phyloP scores from a whole-genome alignment of 2,888 invertebrate species.

The Sminthurinus aureus region DNA sequence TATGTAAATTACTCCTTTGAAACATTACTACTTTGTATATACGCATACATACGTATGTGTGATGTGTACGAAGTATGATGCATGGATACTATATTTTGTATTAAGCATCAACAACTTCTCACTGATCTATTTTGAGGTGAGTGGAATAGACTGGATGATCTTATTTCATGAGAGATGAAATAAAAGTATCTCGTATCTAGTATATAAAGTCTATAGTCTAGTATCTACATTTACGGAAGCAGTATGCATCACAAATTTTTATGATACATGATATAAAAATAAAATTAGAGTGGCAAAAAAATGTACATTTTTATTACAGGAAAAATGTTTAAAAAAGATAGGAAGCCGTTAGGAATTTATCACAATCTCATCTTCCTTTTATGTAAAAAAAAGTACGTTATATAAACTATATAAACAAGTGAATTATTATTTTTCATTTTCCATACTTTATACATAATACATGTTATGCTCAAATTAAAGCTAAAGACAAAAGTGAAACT shows the following conservation, averaged over 20 bases:
- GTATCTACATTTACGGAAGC: constrained; percentile 13
- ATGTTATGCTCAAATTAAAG: background rate
- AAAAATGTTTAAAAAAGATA: constrained; percentile 1
- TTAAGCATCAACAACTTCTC: background rate
- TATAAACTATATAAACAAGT: background rate
- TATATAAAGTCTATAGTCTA: too few species aligned
- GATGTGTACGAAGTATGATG: background rate
- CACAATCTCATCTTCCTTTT: background rate
- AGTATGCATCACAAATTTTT: constrained; percentile 9
- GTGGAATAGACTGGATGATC: constrained; percentile 5
- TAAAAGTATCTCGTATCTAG: too few species aligned
- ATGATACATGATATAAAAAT: background rate
- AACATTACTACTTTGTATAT: too few species aligned
- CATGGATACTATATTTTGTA: background rate
- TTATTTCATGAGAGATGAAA: background rate
- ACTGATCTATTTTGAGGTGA: background rate
- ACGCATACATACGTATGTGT: background rate
- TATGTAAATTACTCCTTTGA: too few species aligned
- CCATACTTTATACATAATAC: background rate
- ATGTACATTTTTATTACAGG: constrained; percentile 13
- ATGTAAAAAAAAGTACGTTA: background rate
- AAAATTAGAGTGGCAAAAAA: constrained; percentile 13
- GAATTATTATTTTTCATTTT: background rate
- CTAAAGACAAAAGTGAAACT: background rate
- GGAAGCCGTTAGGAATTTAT: constrained; percentile 17